phyloP scores from a whole-genome alignment of 2,113 vertebrate species.

The Procavia capensis region DNA sequence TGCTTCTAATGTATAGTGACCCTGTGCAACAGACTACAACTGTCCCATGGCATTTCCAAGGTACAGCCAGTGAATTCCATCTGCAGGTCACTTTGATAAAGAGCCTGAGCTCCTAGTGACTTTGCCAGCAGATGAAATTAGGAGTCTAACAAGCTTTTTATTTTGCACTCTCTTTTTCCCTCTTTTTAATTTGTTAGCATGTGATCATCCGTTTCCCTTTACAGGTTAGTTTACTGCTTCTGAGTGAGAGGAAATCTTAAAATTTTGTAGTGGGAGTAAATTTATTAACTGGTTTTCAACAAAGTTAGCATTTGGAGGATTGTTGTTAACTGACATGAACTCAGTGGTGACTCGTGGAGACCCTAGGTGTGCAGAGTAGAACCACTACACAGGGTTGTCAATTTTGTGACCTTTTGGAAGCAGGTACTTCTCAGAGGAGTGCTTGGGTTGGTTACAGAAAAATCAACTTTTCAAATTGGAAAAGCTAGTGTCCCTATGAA shows the following conservation, averaged over 20 bases:
- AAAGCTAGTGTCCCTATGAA: not conserved
- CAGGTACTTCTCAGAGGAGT: no score
- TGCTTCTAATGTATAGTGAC: no score
- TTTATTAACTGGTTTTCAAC: not conserved
- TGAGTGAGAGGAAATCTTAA: not conserved
- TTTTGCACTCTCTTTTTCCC: not conserved
- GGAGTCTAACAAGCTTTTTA: not conserved
- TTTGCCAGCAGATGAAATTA: not conserved
- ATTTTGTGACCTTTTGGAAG: no score
- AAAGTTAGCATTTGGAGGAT: not conserved
- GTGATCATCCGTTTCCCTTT: not conserved
- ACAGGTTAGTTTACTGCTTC: not conserved
- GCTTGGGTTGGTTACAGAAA: not conserved
- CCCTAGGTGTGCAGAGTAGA: no score
- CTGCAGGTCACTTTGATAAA: no score
- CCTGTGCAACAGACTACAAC: no score
- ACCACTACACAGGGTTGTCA: no score
- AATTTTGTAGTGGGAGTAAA: not conserved
- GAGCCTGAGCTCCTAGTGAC: not conserved
- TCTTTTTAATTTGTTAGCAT: not conserved
- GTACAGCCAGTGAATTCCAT: no score
- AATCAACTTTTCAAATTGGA: not conserved
- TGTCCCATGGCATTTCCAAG: no score
- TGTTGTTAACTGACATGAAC: not conserved
- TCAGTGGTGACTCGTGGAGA: no score